phyloP scores from a whole-genome alignment of 2,888 invertebrate species.

The Aleiodes testaceus region DNA sequence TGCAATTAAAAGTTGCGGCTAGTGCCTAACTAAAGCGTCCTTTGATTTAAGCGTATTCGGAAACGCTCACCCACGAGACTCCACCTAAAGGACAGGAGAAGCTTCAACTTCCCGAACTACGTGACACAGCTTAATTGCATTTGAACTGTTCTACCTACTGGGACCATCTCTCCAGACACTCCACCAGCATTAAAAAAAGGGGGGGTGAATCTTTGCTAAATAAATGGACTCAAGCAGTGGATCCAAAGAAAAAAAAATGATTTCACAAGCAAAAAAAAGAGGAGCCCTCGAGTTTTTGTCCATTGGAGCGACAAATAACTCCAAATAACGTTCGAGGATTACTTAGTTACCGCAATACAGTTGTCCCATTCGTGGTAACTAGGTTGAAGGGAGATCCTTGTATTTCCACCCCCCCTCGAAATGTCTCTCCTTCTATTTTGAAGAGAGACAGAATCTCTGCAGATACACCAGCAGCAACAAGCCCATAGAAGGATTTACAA shows the following conservation, averaged over 20 bases:
- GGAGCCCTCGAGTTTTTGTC: conserved; percentile 38
- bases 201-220: background rate
- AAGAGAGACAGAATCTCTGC: conserved; percentile 15
- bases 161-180: background rate
- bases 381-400: conserved; percentile 54
- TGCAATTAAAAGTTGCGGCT: conserved; percentile 71
- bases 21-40: conserved; percentile 67
- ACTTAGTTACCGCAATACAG: conserved; percentile 70
- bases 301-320: conserved; percentile 70
- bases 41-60: conserved; percentile 68
- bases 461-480: conserved; percentile 8
- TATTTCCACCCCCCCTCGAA: background rate
- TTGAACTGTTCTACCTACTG: conserved; percentile 51
- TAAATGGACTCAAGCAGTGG: background rate
- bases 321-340: conserved; percentile 71
- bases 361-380: conserved; percentile 61
- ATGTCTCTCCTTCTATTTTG: background rate
- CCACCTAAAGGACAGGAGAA: background rate
- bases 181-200: background rate
- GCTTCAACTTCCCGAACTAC: conserved; percentile 56
- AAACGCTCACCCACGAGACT: conserved; percentile 29
- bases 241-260: too few species aligned
- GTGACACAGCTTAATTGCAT: conserved; percentile 68
- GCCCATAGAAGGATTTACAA: conserved; percentile 23
- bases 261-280: conserved; percentile 2